phyloP scores from a whole-genome alignment of 2,888 invertebrate species.

The Clanis bilineata region DNA sequence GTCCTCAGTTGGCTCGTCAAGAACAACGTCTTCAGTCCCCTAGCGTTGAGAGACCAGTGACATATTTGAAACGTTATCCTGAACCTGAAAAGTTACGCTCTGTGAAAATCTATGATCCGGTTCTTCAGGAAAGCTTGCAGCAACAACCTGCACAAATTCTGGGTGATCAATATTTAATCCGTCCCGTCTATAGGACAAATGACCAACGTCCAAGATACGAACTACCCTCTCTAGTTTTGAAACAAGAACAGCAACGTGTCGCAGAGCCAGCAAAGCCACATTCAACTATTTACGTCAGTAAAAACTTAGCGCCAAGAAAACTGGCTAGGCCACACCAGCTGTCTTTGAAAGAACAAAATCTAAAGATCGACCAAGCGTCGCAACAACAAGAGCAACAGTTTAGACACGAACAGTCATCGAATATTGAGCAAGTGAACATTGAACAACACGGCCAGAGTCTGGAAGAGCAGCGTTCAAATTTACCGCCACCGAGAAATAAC shows the following conservation, averaged over 20 bases:
- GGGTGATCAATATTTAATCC: slow-evolving; percentile 67
- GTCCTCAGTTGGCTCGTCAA: slow-evolving; percentile 55
- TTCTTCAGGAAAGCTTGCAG: slow-evolving; percentile 43
- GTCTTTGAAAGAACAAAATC: slow-evolving; percentile 39
- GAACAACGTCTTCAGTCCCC: slow-evolving; percentile 59
- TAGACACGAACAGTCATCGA: slow-evolving; percentile 21
- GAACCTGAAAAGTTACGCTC: slow-evolving; percentile 66
- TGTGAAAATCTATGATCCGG: slow-evolving; percentile 63
- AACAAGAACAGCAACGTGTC: slow-evolving; percentile 50
- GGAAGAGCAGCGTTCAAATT: slow-evolving; percentile 64
- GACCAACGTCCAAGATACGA: slow-evolving; percentile 67
- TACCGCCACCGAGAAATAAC: slow-evolving; percentile 76
- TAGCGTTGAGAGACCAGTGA: slow-evolving; percentile 62
- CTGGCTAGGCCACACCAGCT: slow-evolving; percentile 50
- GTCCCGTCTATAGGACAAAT: slow-evolving; percentile 60
- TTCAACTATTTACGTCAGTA: slow-evolving; percentile 71
- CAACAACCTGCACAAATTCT: slow-evolving; percentile 42
- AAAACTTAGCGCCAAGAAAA: slow-evolving; percentile 64
- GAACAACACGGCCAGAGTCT: slow-evolving; percentile 60
- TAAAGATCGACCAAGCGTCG: slow-evolving; percentile 40
- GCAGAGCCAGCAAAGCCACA: slow-evolving; percentile 59
- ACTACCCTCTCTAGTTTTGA: slow-evolving; percentile 38
- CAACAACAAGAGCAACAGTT: slow-evolving; percentile 20
- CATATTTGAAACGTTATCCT: slow-evolving; percentile 69
- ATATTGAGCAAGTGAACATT: slow-evolving; percentile 44